Evolutionary conservation across 2,113 vertebrate species (phyloP).

Genomic region (Pagrus major): DNA sequence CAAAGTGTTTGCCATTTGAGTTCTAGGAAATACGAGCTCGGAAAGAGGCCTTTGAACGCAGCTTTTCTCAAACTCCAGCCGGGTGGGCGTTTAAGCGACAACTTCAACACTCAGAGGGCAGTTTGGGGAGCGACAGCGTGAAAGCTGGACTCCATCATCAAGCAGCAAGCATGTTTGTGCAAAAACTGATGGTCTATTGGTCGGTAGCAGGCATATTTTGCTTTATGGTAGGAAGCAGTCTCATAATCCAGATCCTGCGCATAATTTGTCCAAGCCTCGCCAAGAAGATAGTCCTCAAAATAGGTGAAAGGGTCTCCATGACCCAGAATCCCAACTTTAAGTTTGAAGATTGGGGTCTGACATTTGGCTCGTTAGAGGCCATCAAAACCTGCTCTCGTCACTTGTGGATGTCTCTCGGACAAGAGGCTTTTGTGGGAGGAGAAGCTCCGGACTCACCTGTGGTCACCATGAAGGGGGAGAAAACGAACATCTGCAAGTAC

Average conservation of each 20-base stretch:
- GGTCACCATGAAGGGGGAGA: conserved; percentile 75
- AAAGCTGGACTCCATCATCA: too few species aligned
- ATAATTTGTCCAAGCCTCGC: conserved; percentile 81
- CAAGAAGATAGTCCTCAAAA: conserved; percentile 83
- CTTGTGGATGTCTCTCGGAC: conserved; percentile 86
- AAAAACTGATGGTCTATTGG: conserved; percentile 51
- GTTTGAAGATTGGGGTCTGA: conserved; percentile 91
- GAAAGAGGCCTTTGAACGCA: conserved; percentile 17
- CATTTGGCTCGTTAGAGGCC: conserved; percentile 82
- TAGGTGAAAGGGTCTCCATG: conserved; percentile 82
- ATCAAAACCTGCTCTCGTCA: conserved; percentile 81
- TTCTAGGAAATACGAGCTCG: neutral
- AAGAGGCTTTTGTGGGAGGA: conserved; percentile 82
- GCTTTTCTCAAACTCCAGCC: conserved; percentile 5
- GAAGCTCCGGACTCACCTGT: conserved; percentile 88
- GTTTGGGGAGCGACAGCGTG: neutral
- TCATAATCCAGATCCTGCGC: conserved; percentile 73
- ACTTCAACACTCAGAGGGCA: neutral
- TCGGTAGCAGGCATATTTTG: conserved; percentile 12
- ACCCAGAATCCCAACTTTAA: conserved; percentile 85
- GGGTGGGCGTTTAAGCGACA: conserved; percentile 37
- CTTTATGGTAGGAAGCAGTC: neutral
- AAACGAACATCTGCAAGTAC: conserved; percentile 81
- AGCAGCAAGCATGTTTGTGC: conserved; percentile 46
- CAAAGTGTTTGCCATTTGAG: neutral